A percentile compares a stretch with the other conserved stretches of the same genome.
Evolutionary conservation across 1,140 invertebrate species (phyloP).

Genomic region (Drosophila sturtevanti): DNA sequence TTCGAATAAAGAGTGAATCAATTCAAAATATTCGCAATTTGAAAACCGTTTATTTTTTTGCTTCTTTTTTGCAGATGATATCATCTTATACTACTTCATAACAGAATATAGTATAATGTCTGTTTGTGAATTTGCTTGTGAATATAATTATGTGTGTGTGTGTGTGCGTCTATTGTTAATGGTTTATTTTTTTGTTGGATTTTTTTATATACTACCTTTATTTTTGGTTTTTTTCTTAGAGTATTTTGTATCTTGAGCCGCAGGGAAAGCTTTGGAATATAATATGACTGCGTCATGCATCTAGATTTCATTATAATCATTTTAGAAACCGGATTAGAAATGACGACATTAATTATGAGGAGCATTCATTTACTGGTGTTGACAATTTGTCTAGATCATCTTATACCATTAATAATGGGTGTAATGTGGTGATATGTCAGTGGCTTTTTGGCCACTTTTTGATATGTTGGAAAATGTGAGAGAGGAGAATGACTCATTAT

Average conservation of each 20-base stretch:
- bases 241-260: slow-evolving; percentile 44
- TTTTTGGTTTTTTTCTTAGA: neutral
- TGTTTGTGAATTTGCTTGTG: slow-evolving; percentile 15
- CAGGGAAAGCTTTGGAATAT: slow-evolving; percentile 50
- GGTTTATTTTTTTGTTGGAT: slow-evolving; percentile 39
- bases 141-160: slow-evolving; percentile 14
- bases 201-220: neutral
- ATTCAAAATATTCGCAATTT: neutral
- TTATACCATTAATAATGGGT: neutral
- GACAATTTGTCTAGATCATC: slow-evolving; percentile 20
- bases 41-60: neutral
- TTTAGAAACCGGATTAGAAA: slow-evolving; percentile 63
- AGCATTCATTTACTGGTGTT: slow-evolving; percentile 10
- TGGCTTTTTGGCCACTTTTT: neutral
- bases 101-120: slow-evolving; percentile 20
- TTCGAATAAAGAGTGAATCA: neutral
- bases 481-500: neutral
- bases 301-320: slow-evolving; percentile 49
- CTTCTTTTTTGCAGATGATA: slow-evolving; percentile 52
- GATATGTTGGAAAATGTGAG: neutral
- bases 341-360: slow-evolving; percentile 11
- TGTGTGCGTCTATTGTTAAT: slow-evolving; percentile 52
- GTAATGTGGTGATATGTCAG: neutral
- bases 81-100: slow-evolving; percentile 67
- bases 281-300: slow-evolving; percentile 58